A percentile compares a stretch with the other conserved stretches of the same genome.
Conservation (phyloP, 23 tunicate genomes). For the Trididemnum miniatum region DNA sequence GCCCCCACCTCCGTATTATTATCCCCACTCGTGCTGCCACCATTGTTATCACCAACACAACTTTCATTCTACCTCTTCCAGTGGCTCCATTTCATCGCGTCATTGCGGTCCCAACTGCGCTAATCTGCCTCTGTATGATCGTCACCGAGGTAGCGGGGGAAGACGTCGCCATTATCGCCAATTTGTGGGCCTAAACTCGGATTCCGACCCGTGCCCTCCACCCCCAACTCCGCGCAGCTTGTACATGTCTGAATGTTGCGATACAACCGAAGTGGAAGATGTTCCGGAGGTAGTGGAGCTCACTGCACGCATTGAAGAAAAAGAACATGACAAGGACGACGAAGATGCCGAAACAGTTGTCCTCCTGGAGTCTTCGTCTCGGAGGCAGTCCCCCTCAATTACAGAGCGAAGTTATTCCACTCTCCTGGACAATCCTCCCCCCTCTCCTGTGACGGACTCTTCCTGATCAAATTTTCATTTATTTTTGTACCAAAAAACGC, state of each 20-base stretch:
- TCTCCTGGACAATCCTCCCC: constrained; percentile 65
- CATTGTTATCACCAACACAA: constrained; percentile 47
- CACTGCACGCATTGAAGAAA: not conserved
- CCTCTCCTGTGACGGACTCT: constrained; percentile 75
- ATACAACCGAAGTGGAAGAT: constrained; percentile 67
- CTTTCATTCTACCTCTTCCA: constrained; percentile 21
- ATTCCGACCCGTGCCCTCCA: constrained; percentile 90
- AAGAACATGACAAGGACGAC: not conserved
- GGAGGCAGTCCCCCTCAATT: constrained; percentile 41
- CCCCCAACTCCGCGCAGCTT: constrained; percentile 91
- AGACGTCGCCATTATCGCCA: constrained; percentile 18
- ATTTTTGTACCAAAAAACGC: too few species aligned
- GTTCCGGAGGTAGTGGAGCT: constrained; percentile 9
- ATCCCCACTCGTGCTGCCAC: constrained; percentile 48
- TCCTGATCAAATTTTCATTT: not conserved
- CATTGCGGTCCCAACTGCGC: constrained; percentile 20
- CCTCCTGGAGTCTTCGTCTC: constrained; percentile 15
- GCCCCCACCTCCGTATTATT: constrained; percentile 69
- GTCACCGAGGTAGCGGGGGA: constrained; percentile 17
- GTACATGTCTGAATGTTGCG: constrained; percentile 90
- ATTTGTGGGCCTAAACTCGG: constrained; percentile 51
- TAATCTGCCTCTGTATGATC: constrained; percentile 32
- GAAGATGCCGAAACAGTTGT: constrained; percentile 31
- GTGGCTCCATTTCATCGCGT: constrained; percentile 42
- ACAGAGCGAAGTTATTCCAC: constrained; percentile 55